phyloP scores from a whole-genome alignment of 2,888 invertebrate genomes.

The Tribolium freemani region DNA sequence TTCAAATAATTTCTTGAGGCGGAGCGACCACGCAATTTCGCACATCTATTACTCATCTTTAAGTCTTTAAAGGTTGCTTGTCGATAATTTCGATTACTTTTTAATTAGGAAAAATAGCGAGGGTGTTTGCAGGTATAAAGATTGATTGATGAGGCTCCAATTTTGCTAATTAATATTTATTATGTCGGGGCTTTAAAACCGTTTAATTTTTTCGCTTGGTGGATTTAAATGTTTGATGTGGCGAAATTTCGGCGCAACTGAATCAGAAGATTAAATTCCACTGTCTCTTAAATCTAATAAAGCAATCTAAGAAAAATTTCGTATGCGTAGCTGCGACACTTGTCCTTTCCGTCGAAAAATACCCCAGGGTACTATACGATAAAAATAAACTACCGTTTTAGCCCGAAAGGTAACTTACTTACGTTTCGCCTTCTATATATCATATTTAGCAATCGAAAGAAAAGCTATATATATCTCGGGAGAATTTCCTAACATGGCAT shows the following conservation, averaged over 20 bases:
- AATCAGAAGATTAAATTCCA: conserved; percentile 46
- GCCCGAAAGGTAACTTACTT: conserved; percentile 46
- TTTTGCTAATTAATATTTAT: conserved; percentile 45
- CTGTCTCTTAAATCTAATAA: conserved; percentile 46
- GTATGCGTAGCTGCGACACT: conserved; percentile 44
- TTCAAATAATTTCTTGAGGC: conserved; percentile 29
- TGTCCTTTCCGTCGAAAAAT: conserved; percentile 45
- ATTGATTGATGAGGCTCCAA: conserved; percentile 43
- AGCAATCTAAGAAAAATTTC: conserved; percentile 46
- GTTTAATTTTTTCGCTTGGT: conserved; percentile 14
- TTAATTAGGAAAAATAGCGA: conserved; percentile 43
- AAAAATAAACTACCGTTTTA: conserved; percentile 49
- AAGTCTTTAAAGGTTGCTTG: not conserved
- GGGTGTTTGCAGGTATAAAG: conserved; percentile 37
- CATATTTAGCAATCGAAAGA: conserved; percentile 45
- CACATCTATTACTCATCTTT: conserved; percentile 19
- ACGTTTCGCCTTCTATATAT: conserved; percentile 43
- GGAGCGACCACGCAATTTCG: conserved; percentile 19
- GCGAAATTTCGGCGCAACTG: conserved; percentile 30
- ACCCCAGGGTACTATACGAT: conserved; percentile 47
- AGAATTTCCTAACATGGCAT: conserved; percentile 34
- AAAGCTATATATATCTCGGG: conserved; percentile 37
- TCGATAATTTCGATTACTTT: conserved; percentile 28
- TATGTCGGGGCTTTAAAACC: conserved; percentile 23
- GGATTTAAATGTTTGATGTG: conserved; percentile 26